Evolutionary conservation across 2,797 vertebrate species (phyloP), one percentile per base, ranked within the genome.

Genomic region (Tamandua tetradactyla): DNA sequence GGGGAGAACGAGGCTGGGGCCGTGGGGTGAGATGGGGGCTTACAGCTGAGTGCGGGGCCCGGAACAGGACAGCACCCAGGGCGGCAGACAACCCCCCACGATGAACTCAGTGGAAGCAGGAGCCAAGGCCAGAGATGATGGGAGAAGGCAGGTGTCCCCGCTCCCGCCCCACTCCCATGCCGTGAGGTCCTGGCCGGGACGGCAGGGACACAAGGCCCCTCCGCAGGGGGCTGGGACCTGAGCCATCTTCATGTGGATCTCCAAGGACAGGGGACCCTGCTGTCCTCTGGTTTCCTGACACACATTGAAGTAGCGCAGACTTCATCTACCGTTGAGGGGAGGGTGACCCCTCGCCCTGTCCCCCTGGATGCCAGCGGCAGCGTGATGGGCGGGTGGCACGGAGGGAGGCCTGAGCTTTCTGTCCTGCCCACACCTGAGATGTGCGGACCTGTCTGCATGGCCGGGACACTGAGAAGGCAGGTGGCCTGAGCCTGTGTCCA

Each of bases 1-100:
- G 0, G n/a, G 2, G 14, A 87, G 47, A 12, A 23, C 0, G 2
- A n/a, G 25, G 71, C 32, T 35, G 7, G 3, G 1, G 1, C 55
- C 12, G 11, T 9, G 25, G 7, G 22, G 12, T 6, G 7, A 0
- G 18, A 10, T 37, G 37, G 15, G 27, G 6, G 32, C n/a, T 55
- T 18, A 52, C 35, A 83, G 20, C 44, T 0, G 1, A 18, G 72
- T 0, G 2, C 37, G 22, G 57, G 15, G n/a, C 14, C 14, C 20
- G 9, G 57, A 35, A n/a, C 42, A 64, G 64, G 35, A 22, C 62
- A 23, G 52, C 76, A 32, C 23, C n/a, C 42, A 5, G 25, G 61
- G 71, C 1, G 2, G 32, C 78, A 23, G 47, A 15, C 0, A 12
- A 88, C 22, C 35, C n/a, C 44, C 49, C 30, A 4, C 37, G 14